Evolutionary conservation across 2,888 invertebrate species (phyloP), one percentile per base, ranked within the genome.

Genomic region (Galerucella calmariensis): DNA sequence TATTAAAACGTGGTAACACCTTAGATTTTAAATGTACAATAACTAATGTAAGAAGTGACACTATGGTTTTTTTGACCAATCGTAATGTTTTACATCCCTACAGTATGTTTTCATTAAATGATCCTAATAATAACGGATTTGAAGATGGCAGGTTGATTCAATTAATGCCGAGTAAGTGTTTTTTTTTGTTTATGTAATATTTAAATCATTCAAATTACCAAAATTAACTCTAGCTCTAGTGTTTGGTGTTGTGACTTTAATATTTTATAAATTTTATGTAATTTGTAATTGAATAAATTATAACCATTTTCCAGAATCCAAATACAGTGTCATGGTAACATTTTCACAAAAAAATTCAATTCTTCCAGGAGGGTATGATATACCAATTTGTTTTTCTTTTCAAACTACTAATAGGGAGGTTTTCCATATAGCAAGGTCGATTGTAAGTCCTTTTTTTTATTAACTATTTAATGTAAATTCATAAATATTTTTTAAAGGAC

Each of bases 341-440:
- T 86, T 88, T 12, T 76, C 71, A 48, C 86, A 85, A 56, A 67
- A 70, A 6, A 61, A 73, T 11, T 80, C 84, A 6, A 66, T 78
- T 12, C 85, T 87, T 20, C 85, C 88, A 67, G 89, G 89, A 3
- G 87, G 87, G 69, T 88, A 85, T 78, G 88, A 88, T 82, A 89
- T 89, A 85, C 89, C 89, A 1, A 83, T 90, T 6, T 85, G 88
- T 82, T 89, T 89, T 75, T 87, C 87, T 48, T 88, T 90, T 78
- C 82, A 86, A 78, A 85, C 84, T 1, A 10, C 24, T 58, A 77
- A 74, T 14, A 84, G 78, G 44, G 84, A 85, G 67, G 82, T 83
- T 48, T 83, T 89, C 67, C 85, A 88, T 56, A 84, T 89, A 77
- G 80, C 87, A 8, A 85, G 89, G 79, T 87, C 89, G 83, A 87